These are phyloP conservation scores for Morphnarchus princeps DNA, from an alignment of 2,113 vertebrate genomes.

Conservation along the genomic window DNA sequence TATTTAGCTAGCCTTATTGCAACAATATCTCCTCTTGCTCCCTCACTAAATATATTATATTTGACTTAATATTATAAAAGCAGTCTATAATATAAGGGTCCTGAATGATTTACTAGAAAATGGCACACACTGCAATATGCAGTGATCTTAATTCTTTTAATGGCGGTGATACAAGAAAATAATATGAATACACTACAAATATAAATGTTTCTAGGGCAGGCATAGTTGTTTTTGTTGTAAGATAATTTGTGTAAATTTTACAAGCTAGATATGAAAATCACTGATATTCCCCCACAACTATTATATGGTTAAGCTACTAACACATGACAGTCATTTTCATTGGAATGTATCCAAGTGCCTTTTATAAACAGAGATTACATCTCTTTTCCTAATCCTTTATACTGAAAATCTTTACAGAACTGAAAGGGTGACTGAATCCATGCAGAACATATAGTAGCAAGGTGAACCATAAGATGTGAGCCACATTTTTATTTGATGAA, in stretches of 20 bases:
- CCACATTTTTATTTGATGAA: slow-evolving; percentile 34
- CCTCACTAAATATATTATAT: neutral
- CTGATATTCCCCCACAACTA: neutral
- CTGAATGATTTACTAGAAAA: neutral
- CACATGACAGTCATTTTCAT: neutral
- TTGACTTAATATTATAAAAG: neutral
- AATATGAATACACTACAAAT: neutral
- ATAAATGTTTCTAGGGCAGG: neutral
- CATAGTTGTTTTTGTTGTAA: neutral
- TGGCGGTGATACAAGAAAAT: neutral
- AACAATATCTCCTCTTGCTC: neutral
- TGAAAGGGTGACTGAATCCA: slow-evolving; percentile 10
- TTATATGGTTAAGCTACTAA: neutral
- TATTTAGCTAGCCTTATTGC: neutral
- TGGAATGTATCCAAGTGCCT: neutral
- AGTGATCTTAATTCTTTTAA: neutral
- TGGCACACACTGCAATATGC: neutral
- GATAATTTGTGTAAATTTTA: neutral
- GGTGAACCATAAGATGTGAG: neutral
- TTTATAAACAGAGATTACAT: neutral
- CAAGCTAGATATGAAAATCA: neutral
- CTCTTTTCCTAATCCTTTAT: slow-evolving; percentile 10
- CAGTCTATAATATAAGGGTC: neutral
- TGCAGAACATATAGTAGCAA: neutral
- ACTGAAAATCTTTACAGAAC: neutral